These are phyloP conservation scores for Coleophora flavipennella DNA, from an alignment of 2,888 invertebrate genomes.

Conservation along the genomic window DNA sequence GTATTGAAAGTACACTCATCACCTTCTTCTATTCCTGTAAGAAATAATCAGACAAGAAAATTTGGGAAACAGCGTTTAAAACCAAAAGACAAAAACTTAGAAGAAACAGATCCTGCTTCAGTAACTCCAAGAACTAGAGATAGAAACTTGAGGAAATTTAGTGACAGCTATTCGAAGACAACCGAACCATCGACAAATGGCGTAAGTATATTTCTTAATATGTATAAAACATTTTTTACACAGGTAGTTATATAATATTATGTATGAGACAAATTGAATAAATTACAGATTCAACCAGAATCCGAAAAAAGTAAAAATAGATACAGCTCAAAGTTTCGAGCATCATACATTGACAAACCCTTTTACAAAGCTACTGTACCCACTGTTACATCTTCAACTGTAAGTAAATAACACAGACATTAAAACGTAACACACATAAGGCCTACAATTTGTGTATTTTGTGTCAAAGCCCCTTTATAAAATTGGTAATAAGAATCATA, in stretches of 20 bases:
- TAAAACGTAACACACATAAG: not conserved
- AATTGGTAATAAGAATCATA: constrained; percentile 42
- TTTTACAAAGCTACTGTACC: constrained; percentile 77
- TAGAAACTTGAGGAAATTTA: constrained; percentile 42
- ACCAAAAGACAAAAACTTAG: constrained; percentile 26
- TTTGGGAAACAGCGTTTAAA: constrained; percentile 36
- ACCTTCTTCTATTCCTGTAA: constrained; percentile 37
- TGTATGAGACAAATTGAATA: constrained; percentile 1
- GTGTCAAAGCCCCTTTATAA: constrained; percentile 61
- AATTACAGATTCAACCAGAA: constrained; percentile 57
- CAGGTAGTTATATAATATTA: not conserved
- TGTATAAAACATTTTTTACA: constrained; percentile 1
- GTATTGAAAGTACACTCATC: constrained; percentile 28
- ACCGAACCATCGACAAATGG: constrained; percentile 56
- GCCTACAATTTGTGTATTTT: not conserved
- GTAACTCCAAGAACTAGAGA: constrained; percentile 35
- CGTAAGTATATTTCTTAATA: constrained; percentile 36
- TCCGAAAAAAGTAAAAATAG: constrained; percentile 63
- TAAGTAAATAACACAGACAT: constrained; percentile 36
- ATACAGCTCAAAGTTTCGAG: constrained; percentile 75
- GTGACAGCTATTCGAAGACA: constrained; percentile 50
- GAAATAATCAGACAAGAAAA: constrained; percentile 53
- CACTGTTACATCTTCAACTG: constrained; percentile 67
- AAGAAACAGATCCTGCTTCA: constrained; percentile 14
- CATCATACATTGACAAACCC: constrained; percentile 66